Conservation (phyloP, 2,797 vertebrate species). For the Siniperca obscura region DNA sequence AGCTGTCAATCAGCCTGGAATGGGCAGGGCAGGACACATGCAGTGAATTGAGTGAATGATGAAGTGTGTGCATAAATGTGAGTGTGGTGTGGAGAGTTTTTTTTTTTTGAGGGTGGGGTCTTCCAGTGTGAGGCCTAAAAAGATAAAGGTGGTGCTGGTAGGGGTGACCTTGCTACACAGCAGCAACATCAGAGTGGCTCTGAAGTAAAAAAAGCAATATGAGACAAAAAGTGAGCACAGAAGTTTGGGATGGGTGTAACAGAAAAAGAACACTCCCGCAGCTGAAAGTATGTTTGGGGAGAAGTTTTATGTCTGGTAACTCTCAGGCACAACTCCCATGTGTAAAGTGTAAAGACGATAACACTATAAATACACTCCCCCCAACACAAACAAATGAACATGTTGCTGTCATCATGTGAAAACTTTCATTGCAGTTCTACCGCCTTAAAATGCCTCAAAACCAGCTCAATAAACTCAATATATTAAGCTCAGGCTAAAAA, state of each 20-base stretch:
- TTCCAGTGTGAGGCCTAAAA: slow-evolving; percentile 50
- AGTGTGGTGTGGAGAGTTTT: not conserved
- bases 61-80: slow-evolving; percentile 30
- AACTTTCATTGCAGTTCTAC: slow-evolving; percentile 3
- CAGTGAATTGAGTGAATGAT: slow-evolving; percentile 38
- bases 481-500: not conserved
- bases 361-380: slow-evolving; percentile 32
- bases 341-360: slow-evolving; percentile 15
- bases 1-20: slow-evolving; percentile 64
- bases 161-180: slow-evolving; percentile 71
- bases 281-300: slow-evolving; percentile 17
- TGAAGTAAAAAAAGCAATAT: slow-evolving; percentile 45
- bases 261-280: slow-evolving; percentile 29
- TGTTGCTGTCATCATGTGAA: slow-evolving; percentile 5
- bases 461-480: not conserved
- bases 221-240: slow-evolving; percentile 47
- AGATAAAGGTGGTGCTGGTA: slow-evolving; percentile 38
- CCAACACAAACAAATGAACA: slow-evolving; percentile 30
- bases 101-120: slow-evolving; percentile 13
- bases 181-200: slow-evolving; percentile 58
- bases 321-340: slow-evolving; percentile 33
- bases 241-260: slow-evolving; percentile 14
- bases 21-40: slow-evolving; percentile 24
- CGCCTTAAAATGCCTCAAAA: slow-evolving; percentile 8
- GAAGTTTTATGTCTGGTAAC: slow-evolving; percentile 28